These are phyloP conservation scores for Uloborus plumipes DNA, from an alignment of 2,888 invertebrate species.

Conservation along the genomic window DNA sequence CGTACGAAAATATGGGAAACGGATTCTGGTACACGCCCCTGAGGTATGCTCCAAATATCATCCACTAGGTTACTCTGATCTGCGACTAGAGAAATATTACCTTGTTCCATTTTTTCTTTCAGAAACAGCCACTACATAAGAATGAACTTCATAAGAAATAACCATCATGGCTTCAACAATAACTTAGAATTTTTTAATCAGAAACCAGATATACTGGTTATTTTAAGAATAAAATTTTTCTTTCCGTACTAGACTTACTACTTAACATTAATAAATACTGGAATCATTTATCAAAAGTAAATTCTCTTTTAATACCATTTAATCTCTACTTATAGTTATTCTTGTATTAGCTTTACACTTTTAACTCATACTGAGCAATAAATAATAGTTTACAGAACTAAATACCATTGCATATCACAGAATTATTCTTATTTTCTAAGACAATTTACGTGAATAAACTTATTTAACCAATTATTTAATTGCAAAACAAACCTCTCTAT, in stretches of 20 bases:
- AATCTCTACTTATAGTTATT: no score
- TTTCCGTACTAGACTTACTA: no score
- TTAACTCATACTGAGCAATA: not conserved
- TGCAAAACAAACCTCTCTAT: slow-evolving; percentile 17
- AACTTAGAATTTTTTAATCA: no score
- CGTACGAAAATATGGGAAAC: slow-evolving; percentile 77
- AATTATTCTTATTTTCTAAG: not conserved
- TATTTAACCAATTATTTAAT: not conserved
- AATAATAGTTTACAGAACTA: no score
- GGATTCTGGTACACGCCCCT: slow-evolving; percentile 76
- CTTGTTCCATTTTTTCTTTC: slow-evolving; percentile 16
- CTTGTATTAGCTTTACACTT: no score
- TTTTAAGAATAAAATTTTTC: no score
- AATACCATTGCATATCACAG: not conserved
- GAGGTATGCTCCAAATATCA: slow-evolving; percentile 78
- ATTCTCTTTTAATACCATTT: no score
- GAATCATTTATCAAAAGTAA: no score
- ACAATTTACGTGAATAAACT: not conserved
- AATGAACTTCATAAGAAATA: no score
- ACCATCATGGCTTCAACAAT: no score
- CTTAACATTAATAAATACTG: no score
- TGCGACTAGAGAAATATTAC: slow-evolving; percentile 21
- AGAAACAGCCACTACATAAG: slow-evolving; percentile 33
- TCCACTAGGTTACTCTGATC: slow-evolving; percentile 79
- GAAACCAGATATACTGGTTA: no score